Evolutionary conservation across 2,113 vertebrate genomes (phyloP).

Genomic region (Hydrochoerus hydrochaeris): DNA sequence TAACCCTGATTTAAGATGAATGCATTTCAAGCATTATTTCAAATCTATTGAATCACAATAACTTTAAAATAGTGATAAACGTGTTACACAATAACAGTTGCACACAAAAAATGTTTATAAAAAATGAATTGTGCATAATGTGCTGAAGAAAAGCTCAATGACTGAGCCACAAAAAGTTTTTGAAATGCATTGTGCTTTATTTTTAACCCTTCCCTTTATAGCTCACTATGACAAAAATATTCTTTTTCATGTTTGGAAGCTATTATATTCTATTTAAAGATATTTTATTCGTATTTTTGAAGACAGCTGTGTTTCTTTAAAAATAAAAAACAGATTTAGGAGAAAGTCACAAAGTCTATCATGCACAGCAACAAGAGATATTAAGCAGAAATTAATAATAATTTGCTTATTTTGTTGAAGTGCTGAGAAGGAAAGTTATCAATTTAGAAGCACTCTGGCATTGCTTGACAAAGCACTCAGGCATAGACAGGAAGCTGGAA

Average conservation of each 20-base stretch:
- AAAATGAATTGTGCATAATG: not conserved
- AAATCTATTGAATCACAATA: not conserved
- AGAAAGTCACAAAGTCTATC: not conserved
- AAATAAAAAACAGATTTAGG: slow-evolving; percentile 4
- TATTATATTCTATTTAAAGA: not conserved
- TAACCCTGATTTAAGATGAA: not conserved
- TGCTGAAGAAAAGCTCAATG: not conserved
- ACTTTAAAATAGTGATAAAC: not conserved
- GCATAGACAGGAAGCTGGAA: not conserved
- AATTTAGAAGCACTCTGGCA: not conserved
- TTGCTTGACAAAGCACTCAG: not conserved
- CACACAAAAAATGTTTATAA: not conserved
- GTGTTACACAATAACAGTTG: not conserved
- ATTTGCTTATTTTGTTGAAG: not conserved
- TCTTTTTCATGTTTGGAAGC: not conserved
- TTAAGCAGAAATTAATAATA: not conserved
- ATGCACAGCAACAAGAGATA: not conserved
- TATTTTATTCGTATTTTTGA: not conserved
- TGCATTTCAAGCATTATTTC: not conserved
- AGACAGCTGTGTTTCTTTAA: not conserved
- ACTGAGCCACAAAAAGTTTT: not conserved
- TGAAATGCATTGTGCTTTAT: not conserved
- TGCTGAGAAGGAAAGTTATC: not conserved
- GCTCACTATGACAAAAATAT: not conserved
- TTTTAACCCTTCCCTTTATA: not conserved